Evolutionary conservation across 2,113 vertebrate genomes (phyloP).

Genomic region (Oryzias melastigma): DNA sequence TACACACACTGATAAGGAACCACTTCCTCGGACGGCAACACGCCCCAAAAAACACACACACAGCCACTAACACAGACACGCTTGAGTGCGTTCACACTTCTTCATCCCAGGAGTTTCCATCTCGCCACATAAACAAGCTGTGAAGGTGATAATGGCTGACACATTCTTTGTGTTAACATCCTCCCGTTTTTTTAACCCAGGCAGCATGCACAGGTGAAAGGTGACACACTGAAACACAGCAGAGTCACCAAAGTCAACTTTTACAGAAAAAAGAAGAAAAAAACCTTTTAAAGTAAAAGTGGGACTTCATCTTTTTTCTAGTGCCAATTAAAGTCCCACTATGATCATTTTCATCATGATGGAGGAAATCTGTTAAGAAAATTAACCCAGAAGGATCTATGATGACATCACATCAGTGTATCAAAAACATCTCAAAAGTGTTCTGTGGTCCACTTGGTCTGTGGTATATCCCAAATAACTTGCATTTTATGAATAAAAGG

Average conservation of each 20-base stretch:
- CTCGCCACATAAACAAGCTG: slow-evolving; percentile 24
- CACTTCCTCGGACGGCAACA: slow-evolving; percentile 47
- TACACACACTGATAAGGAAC: slow-evolving; percentile 48
- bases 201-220: neutral
- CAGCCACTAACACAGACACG: neutral
- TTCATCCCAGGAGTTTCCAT: slow-evolving; percentile 10
- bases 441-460: no score
- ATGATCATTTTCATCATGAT: no score
- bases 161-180: slow-evolving; percentile 3
- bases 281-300: neutral
- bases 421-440: no score
- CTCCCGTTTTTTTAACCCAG: neutral
- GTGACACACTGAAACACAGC: neutral
- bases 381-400: no score
- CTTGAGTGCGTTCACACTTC: slow-evolving; percentile 19
- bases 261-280: neutral
- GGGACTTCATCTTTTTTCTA: neutral
- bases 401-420: no score
- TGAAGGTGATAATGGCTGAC: slow-evolving; percentile 33
- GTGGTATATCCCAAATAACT: no score
- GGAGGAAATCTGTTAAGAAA: no score
- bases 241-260: slow-evolving; percentile 4
- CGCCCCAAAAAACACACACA: neutral
- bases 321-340: no score
- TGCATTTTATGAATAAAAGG: no score